Base-by-base conservation (phyloP, 2,888 invertebrate genomes). In the Shargacucullia verbasci region DNA sequence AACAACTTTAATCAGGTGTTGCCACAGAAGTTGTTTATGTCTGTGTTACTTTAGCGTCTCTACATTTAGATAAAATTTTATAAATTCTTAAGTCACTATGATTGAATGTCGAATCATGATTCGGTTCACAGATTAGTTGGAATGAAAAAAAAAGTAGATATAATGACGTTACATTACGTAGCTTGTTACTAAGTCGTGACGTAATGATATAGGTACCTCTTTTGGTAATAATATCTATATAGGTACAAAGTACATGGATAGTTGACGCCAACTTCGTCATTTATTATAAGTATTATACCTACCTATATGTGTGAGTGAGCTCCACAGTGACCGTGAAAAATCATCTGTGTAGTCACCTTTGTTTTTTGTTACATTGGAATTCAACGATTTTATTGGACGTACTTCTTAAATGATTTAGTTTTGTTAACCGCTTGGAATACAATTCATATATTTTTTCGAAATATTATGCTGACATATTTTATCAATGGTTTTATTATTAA, bases 301-400 rank as follows among this genome's bases (percentile, higher is more conserved):
- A n/a, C n/a, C n/a, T 25, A 14, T 41, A 20, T 34, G 54, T 54
- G 53, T 53, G 50, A 46, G 55, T 59, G 59, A 50, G 57, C 40
- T 34, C 14, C 25, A 44, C 44, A 50, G 40, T 70, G 72, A 70
- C 74, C 74, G 53, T 74, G 73, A 72, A 63, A 74, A 66, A 50
- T 73, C 54, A 66, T 65, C 45, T 59, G 66, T 58, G 52, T 57
- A 48, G 43, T 47, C 44, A 55, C 58, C 58, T 59, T 48, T 59
- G 40, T 61, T 63, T n/a, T 68, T 56, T 64, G 58, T 58, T 34
- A 45, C 33, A 56, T 60, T 65, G 39, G 50, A 69, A 59, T 52
- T 52, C 27, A 60, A 54, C 45, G 49, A 64, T 50, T n/a, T n/a
- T 54, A 50, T 20, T 29, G 14, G 12, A 10, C 11, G 20, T 9